phyloP scores from a whole-genome alignment of 2,113 vertebrate species.

The Caloenas nicobarica region DNA sequence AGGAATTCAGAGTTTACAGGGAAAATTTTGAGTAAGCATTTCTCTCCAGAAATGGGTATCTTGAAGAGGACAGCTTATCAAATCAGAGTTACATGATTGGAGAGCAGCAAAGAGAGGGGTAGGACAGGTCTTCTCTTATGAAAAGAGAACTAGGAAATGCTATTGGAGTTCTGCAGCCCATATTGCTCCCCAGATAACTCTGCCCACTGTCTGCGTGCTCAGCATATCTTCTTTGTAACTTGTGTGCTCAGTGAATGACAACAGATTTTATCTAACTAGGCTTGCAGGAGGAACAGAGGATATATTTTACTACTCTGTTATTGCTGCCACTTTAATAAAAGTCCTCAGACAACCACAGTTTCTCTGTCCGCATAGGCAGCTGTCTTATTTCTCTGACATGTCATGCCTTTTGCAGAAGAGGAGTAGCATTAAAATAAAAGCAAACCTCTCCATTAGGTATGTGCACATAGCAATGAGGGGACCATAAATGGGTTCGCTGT shows the following conservation, averaged over 20 bases:
- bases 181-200: background rate
- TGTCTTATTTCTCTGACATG: background rate
- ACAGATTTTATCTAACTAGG: background rate
- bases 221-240: background rate
- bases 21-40: background rate
- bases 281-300: background rate
- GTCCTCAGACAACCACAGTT: background rate
- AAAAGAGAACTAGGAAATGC: background rate
- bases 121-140: background rate
- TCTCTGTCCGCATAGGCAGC: background rate
- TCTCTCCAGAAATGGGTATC: background rate
- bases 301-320: conserved; percentile 10
- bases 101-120: background rate
- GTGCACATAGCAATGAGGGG: background rate
- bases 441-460: background rate
- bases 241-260: background rate
- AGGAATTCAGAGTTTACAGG: background rate
- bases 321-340: conserved; percentile 9
- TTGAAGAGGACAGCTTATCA: background rate
- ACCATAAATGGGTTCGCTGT: background rate
- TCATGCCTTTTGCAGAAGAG: background rate
- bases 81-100: background rate
- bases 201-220: background rate
- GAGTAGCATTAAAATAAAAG: background rate
- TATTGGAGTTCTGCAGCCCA: background rate